phyloP scores from a whole-genome alignment of 2,888 invertebrate genomes.

The Yponomeuta evonymella region DNA sequence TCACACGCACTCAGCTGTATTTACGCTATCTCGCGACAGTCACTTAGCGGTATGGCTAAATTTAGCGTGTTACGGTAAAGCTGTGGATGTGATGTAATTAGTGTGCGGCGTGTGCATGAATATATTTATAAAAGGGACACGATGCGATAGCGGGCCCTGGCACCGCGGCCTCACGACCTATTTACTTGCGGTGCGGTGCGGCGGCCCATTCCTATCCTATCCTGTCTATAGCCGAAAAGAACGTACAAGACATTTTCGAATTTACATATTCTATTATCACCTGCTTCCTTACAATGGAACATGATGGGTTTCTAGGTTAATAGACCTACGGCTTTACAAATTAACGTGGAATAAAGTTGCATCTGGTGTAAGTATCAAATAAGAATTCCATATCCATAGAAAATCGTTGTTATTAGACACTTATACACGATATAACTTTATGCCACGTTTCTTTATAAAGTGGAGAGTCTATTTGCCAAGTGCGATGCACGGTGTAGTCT shows the following conservation, averaged over 20 bases:
- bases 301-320: no score
- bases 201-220: not conserved
- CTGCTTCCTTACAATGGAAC: no score
- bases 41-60: slow-evolving; percentile 6
- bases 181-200: slow-evolving; percentile 3
- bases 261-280: no score
- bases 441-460: no score
- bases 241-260: not conserved
- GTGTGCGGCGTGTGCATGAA: slow-evolving; percentile 41
- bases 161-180: slow-evolving; percentile 51
- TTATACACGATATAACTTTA: no score
- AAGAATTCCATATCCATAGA: no score
- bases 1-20: not conserved
- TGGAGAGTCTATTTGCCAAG: no score
- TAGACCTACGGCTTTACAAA: no score
- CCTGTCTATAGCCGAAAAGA: not conserved
- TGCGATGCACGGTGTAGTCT: no score
- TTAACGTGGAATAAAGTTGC: no score
- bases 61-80: slow-evolving; percentile 13
- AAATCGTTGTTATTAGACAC: no score
- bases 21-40: not conserved
- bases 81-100: slow-evolving; percentile 39
- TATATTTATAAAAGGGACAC: slow-evolving; percentile 49
- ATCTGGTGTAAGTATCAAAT: no score
- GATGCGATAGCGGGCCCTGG: slow-evolving; percentile 38